Evolutionary conservation across 2,797 vertebrate species (phyloP).

Genomic region (Siniperca undulata): DNA sequence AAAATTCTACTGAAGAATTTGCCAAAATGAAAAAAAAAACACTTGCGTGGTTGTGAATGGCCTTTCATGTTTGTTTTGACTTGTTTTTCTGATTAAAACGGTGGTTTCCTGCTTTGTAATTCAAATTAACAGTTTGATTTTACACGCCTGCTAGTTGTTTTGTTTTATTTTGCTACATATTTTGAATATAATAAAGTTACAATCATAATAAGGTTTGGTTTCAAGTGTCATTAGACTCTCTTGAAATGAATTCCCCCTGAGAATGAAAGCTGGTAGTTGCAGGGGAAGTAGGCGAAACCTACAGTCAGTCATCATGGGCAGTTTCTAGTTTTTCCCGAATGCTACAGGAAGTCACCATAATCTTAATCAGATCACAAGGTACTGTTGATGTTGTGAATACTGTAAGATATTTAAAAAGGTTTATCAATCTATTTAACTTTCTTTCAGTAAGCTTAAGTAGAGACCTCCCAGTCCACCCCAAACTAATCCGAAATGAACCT

Average conservation of each 20-base stretch:
- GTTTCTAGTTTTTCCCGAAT: neutral
- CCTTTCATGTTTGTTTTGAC: neutral
- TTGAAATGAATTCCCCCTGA: neutral
- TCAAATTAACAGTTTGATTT: neutral
- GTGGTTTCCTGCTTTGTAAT: neutral
- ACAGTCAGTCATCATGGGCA: neutral
- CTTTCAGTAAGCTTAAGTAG: neutral
- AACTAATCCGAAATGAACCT: neutral
- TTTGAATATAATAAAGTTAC: neutral
- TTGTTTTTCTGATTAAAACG: constrained; percentile 8
- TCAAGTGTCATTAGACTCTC: neutral
- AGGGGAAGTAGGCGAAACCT: neutral
- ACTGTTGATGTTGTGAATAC: neutral
- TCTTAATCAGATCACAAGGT: neutral
- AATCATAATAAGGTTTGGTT: neutral
- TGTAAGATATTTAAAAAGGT: neutral
- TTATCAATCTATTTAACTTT: neutral
- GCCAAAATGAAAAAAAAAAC: neutral
- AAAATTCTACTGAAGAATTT: neutral
- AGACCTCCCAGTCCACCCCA: neutral
- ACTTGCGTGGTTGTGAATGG: neutral
- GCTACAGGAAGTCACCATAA: neutral
- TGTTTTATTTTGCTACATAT: neutral
- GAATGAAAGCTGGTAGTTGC: neutral
- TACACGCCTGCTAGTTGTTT: neutral